Evolutionary conservation across 2,797 vertebrate species (phyloP).

Genomic region (Taenioides sp.): DNA sequence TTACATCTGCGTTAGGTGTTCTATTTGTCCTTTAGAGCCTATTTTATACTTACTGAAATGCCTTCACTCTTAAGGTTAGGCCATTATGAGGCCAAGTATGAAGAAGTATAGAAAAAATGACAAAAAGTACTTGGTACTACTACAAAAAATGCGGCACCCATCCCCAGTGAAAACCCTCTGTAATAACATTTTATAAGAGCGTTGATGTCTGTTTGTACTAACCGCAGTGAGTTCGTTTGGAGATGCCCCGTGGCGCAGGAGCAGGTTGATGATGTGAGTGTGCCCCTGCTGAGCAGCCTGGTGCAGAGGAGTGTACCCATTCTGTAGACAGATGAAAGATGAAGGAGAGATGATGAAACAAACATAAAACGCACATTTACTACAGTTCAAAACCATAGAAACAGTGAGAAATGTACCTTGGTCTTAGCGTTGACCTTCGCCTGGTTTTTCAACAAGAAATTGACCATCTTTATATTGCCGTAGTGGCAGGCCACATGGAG

Average conservation of each 20-base stretch:
- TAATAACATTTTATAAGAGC: not conserved
- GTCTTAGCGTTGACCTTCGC: slow-evolving; percentile 95
- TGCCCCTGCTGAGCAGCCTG: slow-evolving; percentile 98
- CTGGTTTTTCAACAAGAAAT: slow-evolving; percentile 92
- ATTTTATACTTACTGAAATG: no score
- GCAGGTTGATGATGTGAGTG: slow-evolving; percentile 95
- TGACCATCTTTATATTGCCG: slow-evolving; percentile 95
- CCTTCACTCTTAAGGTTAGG: no score
- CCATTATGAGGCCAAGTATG: no score
- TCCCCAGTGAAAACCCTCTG: no score
- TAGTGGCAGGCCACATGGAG: slow-evolving; percentile 98
- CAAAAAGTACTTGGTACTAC: no score
- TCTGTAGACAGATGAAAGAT: slow-evolving; percentile 72
- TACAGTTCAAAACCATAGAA: not conserved
- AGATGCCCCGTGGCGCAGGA: slow-evolving; percentile 88
- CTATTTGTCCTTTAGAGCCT: no score
- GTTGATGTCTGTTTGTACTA: slow-evolving; percentile 52
- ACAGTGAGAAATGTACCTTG: slow-evolving; percentile 77
- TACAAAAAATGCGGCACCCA: no score
- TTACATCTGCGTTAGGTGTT: no score
- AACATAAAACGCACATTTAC: not conserved
- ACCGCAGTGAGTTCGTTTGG: slow-evolving; percentile 96
- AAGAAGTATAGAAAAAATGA: no score
- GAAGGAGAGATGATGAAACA: not conserved
- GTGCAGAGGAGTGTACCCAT: slow-evolving; percentile 94